Evolutionary conservation across 1,140 invertebrate species (phyloP), one percentile per base, ranked within the genome.

Genomic region (Carcinoscorpius rotundicauda): DNA sequence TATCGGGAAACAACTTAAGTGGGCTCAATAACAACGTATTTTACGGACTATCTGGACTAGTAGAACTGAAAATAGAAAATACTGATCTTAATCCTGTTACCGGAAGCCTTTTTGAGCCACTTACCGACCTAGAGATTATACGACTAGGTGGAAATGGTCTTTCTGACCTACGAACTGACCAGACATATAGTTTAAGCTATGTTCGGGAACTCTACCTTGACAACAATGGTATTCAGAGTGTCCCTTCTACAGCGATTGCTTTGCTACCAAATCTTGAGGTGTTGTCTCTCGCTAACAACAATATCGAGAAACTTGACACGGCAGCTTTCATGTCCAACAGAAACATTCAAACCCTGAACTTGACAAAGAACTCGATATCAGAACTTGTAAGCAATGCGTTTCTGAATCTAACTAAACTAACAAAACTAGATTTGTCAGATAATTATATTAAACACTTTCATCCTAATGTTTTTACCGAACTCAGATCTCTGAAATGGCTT

Each of bases 401-500:
- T 83, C 82, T 50, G 4, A 71, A 71, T 49, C 76, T 93, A 4
- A 82, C 82, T 8, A 86, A 86, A 73, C 78, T 95, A 62, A 81
- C 84, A 58, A 83, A 85, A 56, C 77, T 95, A 5, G 84, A 89
- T 74, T 77, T 93, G 11, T 84, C 84, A 56, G 78, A 84, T 66
- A 94, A 94, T 73, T 76, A 77, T 57, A 85, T 95, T 65, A 84
- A 84, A 51, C 83, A 86, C n/a, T 76, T 94, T 56, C 86, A 88
- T 4, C 83, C 84, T 3, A 89, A 91, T 72, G 89, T 93, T 74
- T 87, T 94, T 70, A 68, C 72, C 58, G 72, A 76, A 80, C 53
- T 75, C 5, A 84, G 62, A 81, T 87, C 73, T 85, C 85, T 58
- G 76, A 83, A 65, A 79, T 83, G 69, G 55, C 81, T 94, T 2